Evolutionary conservation across 2,888 invertebrate species (phyloP), one percentile per base, ranked within the genome.

Genomic region (Oscheius sp.): DNA sequence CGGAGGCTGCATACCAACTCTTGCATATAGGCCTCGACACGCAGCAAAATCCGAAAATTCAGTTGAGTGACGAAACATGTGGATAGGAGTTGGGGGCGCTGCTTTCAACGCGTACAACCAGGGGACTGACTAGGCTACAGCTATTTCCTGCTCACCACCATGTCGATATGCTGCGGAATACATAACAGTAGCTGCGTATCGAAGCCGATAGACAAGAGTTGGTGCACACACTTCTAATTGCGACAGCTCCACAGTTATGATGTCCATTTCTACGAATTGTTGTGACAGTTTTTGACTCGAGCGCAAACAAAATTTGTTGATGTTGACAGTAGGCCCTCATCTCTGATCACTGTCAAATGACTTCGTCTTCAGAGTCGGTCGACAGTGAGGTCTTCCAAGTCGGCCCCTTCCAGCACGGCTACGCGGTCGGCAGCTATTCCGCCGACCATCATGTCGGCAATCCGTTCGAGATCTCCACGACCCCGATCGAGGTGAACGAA

Each of bases 401-500:
- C n/a, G 80, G 82, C 33, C 85, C 85, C 29, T 86, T 87, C 77
- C 79, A 78, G 33, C 78, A 82, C 58, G 79, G 74, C 29, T 83
- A 81, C 60, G 81, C 79, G 48, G 79, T 79, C 58, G 75, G 76
- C 51, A 78, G 75, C 21, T 70, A 77, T 29, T 47, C 65, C 2
- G 47, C 73, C 32, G n/a, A 77, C 29, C 86, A 86, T 72, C 81
- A 81, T 55, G 86, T 96, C 82, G 95, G 96, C 3, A 96, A 96
- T 7, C 96, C 96, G 0, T 98, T 96, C 90, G 97, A 98, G 91
- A 94, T 97, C 55, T 96, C 96, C 0, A 96, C 96, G 91, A 97
- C 96, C 90, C 98, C 98, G 57, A 98, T 98, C 87, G 97, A 98
- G 89, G 95, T 96, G 90, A 95, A 95, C 79, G 96, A 96, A 91